Conservation (phyloP, 2,113 vertebrate genomes). For the Caretta caretta region DNA sequence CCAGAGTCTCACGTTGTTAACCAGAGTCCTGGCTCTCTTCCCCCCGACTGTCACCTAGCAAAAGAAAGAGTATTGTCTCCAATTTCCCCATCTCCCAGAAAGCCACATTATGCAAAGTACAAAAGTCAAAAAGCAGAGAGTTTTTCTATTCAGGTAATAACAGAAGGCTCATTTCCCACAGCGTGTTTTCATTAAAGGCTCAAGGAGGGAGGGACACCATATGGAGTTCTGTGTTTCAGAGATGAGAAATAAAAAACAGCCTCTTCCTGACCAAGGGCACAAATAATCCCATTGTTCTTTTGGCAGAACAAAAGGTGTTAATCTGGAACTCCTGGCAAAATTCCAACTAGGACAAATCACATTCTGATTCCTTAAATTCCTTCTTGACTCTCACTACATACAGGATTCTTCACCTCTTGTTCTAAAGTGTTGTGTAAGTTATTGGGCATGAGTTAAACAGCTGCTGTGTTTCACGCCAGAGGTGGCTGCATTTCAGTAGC, state of each 20-base stretch:
- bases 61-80: not conserved
- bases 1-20: not conserved
- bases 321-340: fast-evolving
- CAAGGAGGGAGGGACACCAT: not conserved
- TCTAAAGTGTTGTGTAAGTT: fast-evolving
- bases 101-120: not conserved
- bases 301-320: fast-evolving
- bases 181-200: fast-evolving
- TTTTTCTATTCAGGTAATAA: not conserved
- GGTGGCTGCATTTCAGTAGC: not conserved
- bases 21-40: not conserved
- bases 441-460: not conserved
- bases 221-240: not conserved
- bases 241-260: not conserved
- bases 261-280: not conserved
- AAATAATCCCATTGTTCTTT: not conserved
- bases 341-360: not conserved
- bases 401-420: not conserved
- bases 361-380: not conserved
- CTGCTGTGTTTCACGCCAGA: not conserved
- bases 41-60: not conserved
- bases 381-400: not conserved
- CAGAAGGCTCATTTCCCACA: fast-evolving
- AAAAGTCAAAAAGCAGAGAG: not conserved
- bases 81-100: not conserved